phyloP scores from a whole-genome alignment of 2,113 vertebrate genomes.

The Sisor rabdophorus region DNA sequence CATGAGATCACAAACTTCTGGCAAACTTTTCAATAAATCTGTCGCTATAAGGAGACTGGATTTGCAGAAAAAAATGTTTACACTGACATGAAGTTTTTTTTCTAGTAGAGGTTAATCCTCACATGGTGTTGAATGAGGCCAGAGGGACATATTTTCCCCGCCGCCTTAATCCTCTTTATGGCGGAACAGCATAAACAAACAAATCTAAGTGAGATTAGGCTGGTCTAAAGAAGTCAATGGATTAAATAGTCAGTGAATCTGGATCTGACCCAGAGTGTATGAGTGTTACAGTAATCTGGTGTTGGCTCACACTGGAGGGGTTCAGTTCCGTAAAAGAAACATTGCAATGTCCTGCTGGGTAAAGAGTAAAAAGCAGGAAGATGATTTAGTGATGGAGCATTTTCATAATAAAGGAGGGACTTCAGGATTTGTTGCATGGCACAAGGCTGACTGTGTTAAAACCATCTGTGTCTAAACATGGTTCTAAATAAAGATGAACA shows the following conservation, averaged over 20 bases:
- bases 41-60: neutral
- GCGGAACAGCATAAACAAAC: slow-evolving; percentile 31
- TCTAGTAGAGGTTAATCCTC: slow-evolving; percentile 46
- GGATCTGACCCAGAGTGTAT: neutral
- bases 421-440: slow-evolving; percentile 24
- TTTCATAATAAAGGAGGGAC: slow-evolving; percentile 29
- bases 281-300: neutral
- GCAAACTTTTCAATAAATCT: neutral
- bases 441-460: slow-evolving; percentile 49
- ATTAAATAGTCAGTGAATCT: neutral
- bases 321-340: neutral
- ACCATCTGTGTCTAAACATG: slow-evolving; percentile 58
- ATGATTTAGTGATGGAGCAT: neutral
- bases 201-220: slow-evolving; percentile 32
- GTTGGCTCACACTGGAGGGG: neutral
- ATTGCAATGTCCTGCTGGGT: neutral
- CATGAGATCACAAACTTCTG: neutral
- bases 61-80: neutral
- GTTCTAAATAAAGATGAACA: slow-evolving; percentile 62
- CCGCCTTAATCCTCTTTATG: slow-evolving; percentile 50
- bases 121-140: slow-evolving; percentile 31
- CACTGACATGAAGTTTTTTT: neutral
- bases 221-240: slow-evolving; percentile 6
- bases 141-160: slow-evolving; percentile 36
- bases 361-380: slow-evolving; percentile 13